Evolutionary conservation across 2,113 vertebrate species (phyloP).

Genomic region (Lucifuga dentata): DNA sequence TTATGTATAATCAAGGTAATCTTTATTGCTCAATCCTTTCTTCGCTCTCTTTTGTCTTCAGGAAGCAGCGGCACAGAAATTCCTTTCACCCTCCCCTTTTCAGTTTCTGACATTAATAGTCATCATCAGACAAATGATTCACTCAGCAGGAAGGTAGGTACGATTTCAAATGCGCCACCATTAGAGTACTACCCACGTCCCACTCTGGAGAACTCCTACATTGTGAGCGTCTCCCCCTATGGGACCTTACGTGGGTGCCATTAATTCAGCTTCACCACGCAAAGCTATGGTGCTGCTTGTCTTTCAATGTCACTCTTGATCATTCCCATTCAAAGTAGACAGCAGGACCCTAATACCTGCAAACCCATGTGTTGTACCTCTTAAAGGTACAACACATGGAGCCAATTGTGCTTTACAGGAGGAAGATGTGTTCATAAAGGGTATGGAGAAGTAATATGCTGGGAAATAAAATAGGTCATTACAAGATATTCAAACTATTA

Average conservation of each 20-base stretch:
- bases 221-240: slow-evolving; percentile 13
- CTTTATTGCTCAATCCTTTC: not conserved
- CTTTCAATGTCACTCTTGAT: slow-evolving; percentile 22
- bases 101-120: slow-evolving; percentile 19
- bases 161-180: slow-evolving; percentile 32
- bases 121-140: slow-evolving; percentile 37
- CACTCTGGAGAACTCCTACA: slow-evolving; percentile 29
- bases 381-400: too few relatives aligned
- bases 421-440: too few relatives aligned
- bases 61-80: not conserved
- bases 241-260: slow-evolving; percentile 37
- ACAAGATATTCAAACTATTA: too few relatives aligned
- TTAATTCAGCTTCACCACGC: slow-evolving; percentile 19
- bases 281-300: slow-evolving; percentile 32
- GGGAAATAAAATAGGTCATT: too few relatives aligned
- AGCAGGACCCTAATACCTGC: not conserved
- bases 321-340: not conserved
- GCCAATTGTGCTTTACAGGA: too few relatives aligned
- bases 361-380: too few relatives aligned
- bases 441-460: too few relatives aligned
- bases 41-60: slow-evolving; percentile 5
- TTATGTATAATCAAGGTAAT: not conserved
- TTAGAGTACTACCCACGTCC: slow-evolving; percentile 44
- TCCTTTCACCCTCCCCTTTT: not conserved
- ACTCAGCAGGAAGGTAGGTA: slow-evolving; percentile 17